phyloP scores from a whole-genome alignment of 2,888 invertebrate species.

The Sinopyrophorus schimmeli region DNA sequence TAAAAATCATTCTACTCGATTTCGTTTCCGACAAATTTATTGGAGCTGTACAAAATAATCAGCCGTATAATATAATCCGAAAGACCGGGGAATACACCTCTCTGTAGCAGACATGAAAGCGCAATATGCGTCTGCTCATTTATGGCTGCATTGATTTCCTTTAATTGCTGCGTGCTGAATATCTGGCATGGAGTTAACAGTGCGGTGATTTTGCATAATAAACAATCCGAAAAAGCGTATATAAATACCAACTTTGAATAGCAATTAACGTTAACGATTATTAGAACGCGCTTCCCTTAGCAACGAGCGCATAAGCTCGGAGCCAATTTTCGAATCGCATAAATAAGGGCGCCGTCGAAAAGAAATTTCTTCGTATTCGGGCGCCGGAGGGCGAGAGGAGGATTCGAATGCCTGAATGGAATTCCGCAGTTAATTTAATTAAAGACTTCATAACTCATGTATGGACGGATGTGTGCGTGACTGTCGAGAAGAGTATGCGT shows the following conservation, averaged over 20 bases:
- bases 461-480: conserved; percentile 40
- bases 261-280: conserved; percentile 7
- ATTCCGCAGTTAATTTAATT: conserved; percentile 41
- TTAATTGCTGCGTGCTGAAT: conserved; percentile 17
- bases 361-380: conserved; percentile 10
- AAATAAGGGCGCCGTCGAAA: conserved; percentile 1
- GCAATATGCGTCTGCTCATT: conserved; percentile 17
- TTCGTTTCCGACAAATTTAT: too few species aligned
- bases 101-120: conserved; percentile 3
- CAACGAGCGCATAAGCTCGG: conserved; percentile 4
- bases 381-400: conserved; percentile 1
- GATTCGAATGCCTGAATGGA: conserved; percentile 15
- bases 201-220: neutral
- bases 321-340: conserved; percentile 2
- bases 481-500: conserved; percentile 29
- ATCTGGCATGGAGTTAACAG: conserved; percentile 3
- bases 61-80: too few species aligned
- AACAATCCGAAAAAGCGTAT: conserved; percentile 8
- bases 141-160: conserved; percentile 16
- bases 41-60: too few species aligned
- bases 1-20: too few species aligned
- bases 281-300: neutral
- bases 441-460: conserved; percentile 41
- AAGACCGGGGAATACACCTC: conserved; percentile 4
- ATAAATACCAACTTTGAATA: conserved; percentile 5